Base-by-base conservation (phyloP, 1,140 invertebrate genomes). In the Piezodorus guildinii region DNA sequence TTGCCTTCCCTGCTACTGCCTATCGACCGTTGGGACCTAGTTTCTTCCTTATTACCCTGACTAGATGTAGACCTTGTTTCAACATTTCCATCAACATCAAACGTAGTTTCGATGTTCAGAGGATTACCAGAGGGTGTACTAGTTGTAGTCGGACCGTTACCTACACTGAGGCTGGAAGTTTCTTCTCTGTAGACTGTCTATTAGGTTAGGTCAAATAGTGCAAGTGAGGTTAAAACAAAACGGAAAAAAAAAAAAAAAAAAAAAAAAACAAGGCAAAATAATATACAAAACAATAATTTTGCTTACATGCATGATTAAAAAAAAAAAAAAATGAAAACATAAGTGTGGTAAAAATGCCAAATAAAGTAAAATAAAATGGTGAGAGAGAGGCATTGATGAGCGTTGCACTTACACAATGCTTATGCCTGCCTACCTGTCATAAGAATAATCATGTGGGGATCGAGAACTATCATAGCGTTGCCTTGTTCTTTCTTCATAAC, bases 41-140 rank as follows among this genome's bases (percentile, higher is more conserved):
- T 71, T 77, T 84, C 71, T 76, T 85, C 75, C 79, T 84, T 65
- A 77, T 83, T 83, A 39, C 72, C 74, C 52, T 71, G 72, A 66
- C 73, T 75, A 19, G 72, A 74, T 1, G 75, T 75, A 1, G 74
- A 76, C 12, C 75, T 67, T 12, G 85, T 87, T 73, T 93, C 89
- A 61, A 91, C 85, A 75, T 91, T 91, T 27, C 86, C 86, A 66
- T 89, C 87, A 61, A 87, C 77, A 75, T 90, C 88, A 73, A 89
- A 89, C 3, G 86, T 89, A 6, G 86, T 90, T 72, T 90, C 87
- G 67, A 87, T 87, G 76, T 88, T 88, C 73, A 86, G 84, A 60
- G 69, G 65, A 43, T 62, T 68, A 16, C 58, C 64, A 12, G 66
- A 65, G 15, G 60, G 60, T 19, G 60, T 65, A 23, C 49, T 65